Evolutionary conservation across 2,113 vertebrate genomes (phyloP).

Genomic region (Poeciliopsis occidentalis): DNA sequence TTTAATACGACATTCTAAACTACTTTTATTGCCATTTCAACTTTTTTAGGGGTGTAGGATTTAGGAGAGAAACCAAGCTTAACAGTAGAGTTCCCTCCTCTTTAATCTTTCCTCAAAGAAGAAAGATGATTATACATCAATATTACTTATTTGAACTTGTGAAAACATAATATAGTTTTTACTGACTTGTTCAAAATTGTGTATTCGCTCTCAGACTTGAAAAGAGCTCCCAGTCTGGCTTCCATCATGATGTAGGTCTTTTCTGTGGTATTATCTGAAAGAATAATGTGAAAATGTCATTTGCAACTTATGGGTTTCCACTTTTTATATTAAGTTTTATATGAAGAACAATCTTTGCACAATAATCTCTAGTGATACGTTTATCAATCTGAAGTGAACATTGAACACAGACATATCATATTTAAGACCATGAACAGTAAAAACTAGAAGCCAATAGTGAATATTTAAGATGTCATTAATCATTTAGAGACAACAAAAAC

Average conservation of each 20-base stretch:
- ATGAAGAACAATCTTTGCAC: neutral
- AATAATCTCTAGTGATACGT: neutral
- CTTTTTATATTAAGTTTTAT: neutral
- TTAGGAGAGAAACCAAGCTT: neutral
- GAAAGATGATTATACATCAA: neutral
- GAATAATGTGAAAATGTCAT: neutral
- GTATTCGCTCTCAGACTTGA: constrained; percentile 92
- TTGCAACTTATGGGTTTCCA: neutral
- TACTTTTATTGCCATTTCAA: neutral
- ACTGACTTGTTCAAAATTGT: constrained; percentile 90
- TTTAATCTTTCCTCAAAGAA: neutral
- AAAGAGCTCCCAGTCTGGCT: constrained; percentile 89
- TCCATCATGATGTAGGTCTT: constrained; percentile 94
- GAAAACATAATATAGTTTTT: neutral
- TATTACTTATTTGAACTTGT: neutral
- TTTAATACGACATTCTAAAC: neutral
- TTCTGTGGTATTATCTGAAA: constrained; percentile 83
- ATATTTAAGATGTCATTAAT: no score
- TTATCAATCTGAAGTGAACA: neutral
- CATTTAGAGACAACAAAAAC: no score
- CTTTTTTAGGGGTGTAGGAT: neutral
- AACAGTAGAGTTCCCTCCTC: neutral
- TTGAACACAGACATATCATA: no score
- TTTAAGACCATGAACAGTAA: no score
- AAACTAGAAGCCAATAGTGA: no score